A percentile compares a stretch with the other conserved stretches of the same genome.
These are phyloP conservation scores for Pseudomyrmex concolor DNA, from an alignment of 1,140 invertebrate species.

Conservation along the genomic window DNA sequence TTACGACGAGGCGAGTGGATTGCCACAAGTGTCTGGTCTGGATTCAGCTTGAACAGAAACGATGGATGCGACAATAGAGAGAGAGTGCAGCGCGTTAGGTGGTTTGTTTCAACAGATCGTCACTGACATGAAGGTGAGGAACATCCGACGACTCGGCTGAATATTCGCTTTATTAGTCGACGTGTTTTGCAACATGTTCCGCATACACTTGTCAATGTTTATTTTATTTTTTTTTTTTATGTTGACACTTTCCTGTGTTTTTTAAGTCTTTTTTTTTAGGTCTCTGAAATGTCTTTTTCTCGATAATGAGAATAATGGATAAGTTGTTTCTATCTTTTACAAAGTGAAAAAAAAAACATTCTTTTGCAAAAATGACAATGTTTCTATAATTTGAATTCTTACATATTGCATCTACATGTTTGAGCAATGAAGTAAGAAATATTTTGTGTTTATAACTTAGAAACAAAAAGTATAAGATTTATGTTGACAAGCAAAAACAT, in stretches of 20 bases:
- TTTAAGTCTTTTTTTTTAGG: background rate
- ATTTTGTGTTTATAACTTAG: too few species aligned
- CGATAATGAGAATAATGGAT: too few species aligned
- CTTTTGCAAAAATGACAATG: too few species aligned
- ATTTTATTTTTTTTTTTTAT: too few species aligned
- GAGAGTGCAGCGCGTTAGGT: conserved; percentile 92
- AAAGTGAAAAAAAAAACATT: too few species aligned
- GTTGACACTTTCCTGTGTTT: background rate
- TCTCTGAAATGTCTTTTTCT: too few species aligned
- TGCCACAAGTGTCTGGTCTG: background rate
- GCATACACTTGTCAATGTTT: background rate
- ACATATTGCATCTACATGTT: too few species aligned
- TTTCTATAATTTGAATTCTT: too few species aligned
- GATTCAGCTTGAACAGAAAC: conserved; percentile 62
- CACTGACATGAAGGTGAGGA: conserved; percentile 93
- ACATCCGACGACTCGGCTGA: conserved; percentile 11
- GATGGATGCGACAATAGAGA: conserved; percentile 90
- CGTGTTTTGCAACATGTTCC: background rate
- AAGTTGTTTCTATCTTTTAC: too few species aligned
- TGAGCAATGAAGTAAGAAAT: too few species aligned
- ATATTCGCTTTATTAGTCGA: conserved; percentile 28
- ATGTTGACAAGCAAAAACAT: background rate
- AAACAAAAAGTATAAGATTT: too few species aligned
- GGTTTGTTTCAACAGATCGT: conserved; percentile 94
- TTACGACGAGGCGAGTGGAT: background rate